These are phyloP conservation scores for Oreotrochilus melanogaster DNA, from an alignment of 2,113 vertebrate genomes.

Conservation along the genomic window DNA sequence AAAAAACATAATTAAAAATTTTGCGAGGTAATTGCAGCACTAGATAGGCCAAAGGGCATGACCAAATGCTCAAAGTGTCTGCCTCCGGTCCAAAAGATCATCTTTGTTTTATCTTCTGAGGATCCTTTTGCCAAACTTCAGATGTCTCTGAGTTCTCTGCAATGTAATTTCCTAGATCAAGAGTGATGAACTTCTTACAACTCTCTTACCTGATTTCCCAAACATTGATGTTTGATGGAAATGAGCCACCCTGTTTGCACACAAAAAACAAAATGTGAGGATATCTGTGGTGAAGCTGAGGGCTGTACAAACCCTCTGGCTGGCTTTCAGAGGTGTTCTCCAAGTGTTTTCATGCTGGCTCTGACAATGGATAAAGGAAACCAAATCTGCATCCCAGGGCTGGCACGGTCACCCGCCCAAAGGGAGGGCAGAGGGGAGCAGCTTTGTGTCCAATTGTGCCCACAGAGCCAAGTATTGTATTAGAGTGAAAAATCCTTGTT, in stretches of 20 bases:
- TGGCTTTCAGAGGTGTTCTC: background rate
- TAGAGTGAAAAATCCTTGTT: background rate
- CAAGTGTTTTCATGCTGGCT: background rate
- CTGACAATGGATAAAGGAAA: background rate
- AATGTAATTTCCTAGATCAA: constrained; percentile 27
- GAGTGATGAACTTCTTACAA: background rate
- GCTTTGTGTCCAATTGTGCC: fast-evolving
- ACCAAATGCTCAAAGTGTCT: background rate
- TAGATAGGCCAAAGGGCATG: background rate
- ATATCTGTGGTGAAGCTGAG: background rate
- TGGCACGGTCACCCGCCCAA: background rate
- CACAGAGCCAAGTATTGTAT: background rate
- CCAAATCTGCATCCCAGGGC: background rate
- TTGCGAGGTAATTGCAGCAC: background rate
- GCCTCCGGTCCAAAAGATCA: background rate
- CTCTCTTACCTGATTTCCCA: background rate
- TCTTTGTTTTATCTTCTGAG: background rate
- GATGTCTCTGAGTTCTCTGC: background rate
- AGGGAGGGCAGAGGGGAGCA: background rate
- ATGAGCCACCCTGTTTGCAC: background rate
- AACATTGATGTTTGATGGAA: constrained; percentile 2
- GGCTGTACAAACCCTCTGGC: background rate
- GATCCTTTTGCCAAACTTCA: background rate
- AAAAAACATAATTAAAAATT: background rate
- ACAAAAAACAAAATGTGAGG: background rate